Percentiles rank a stretch among this genome's conserved stretches.
These are phyloP conservation scores for Eciton burchellii DNA, from an alignment of 1,140 invertebrate species.

Conservation along the genomic window DNA sequence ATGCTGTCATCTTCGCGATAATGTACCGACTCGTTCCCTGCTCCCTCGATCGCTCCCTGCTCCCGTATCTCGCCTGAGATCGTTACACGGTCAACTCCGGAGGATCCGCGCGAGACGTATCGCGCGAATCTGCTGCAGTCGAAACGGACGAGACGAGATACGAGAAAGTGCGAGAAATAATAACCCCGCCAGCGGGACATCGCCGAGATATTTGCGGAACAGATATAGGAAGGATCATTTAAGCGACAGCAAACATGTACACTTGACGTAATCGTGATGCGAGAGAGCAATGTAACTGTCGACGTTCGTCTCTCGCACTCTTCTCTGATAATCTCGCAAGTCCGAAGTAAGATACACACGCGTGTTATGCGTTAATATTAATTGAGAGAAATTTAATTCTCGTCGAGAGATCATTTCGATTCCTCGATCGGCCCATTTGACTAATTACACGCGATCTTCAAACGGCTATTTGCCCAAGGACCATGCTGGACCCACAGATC, in stretches of 20 bases:
- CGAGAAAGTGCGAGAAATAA: not conserved
- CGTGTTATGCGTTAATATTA: too few relatives aligned
- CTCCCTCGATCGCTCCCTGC: conserved; percentile 67
- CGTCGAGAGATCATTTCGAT: conserved; percentile 7
- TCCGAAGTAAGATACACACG: too few relatives aligned
- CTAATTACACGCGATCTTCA: conserved; percentile 49
- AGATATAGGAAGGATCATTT: too few relatives aligned
- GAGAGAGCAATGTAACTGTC: too few relatives aligned
- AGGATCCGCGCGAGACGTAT: conserved; percentile 61
- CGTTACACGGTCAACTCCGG: conserved; percentile 76
- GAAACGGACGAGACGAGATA: not conserved
- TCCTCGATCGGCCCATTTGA: conserved; percentile 57
- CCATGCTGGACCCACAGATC: conserved; percentile 71
- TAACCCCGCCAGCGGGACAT: not conserved
- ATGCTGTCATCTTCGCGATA: conserved; percentile 81
- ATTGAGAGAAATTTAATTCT: conserved; percentile 17
- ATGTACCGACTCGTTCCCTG: conserved; percentile 68
- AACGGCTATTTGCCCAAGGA: conserved; percentile 57
- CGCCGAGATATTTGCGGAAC: too few relatives aligned
- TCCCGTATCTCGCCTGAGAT: conserved; percentile 78
- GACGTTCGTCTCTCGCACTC: too few relatives aligned
- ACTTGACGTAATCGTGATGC: too few relatives aligned
- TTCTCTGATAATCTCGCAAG: too few relatives aligned
- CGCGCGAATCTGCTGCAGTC: conserved; percentile 42
- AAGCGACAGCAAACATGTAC: too few relatives aligned